These are phyloP conservation scores for Thunnus thynnus DNA, from an alignment of 2,113 vertebrate species.

Conservation along the genomic window DNA sequence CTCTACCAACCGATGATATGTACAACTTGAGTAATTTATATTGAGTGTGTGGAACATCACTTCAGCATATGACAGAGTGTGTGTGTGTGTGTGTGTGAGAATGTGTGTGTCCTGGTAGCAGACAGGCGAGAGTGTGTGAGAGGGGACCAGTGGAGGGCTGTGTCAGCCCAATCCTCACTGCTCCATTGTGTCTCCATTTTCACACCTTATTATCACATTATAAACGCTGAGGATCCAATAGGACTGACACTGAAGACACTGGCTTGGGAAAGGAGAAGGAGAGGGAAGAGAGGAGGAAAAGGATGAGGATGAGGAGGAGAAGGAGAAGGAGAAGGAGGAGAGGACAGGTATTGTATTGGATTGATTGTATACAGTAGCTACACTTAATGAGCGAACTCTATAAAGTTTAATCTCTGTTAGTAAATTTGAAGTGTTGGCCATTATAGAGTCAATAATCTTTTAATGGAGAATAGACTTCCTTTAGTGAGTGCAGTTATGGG, in stretches of 20 bases:
- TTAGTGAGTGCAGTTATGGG: conserved; percentile 4
- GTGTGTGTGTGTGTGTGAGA: conserved; percentile 15
- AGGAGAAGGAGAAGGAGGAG: background rate
- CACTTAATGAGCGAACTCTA: background rate
- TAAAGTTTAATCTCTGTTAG: conserved; percentile 4
- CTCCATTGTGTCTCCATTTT: conserved; percentile 87
- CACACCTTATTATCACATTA: conserved; percentile 90
- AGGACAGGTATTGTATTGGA: background rate
- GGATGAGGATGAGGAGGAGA: background rate
- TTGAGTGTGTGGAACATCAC: background rate
- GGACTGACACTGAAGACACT: conserved; percentile 78
- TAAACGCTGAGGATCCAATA: conserved; percentile 82
- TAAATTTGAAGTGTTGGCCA: background rate
- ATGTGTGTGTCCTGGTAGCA: conserved; percentile 60
- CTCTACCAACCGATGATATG: background rate
- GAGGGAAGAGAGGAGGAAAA: conserved; percentile 10
- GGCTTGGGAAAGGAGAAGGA: conserved; percentile 33
- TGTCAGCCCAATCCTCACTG: conserved; percentile 78
- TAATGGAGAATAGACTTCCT: conserved; percentile 31
- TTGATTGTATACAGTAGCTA: background rate
- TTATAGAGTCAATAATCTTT: conserved; percentile 38
- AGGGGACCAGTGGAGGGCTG: conserved; percentile 71
- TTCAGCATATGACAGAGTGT: conserved; percentile 2
- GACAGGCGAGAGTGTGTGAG: conserved; percentile 50
- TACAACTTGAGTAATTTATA: conserved; percentile 5